Conservation (phyloP, 2,113 vertebrate species). For the Sander lucioperca region DNA sequence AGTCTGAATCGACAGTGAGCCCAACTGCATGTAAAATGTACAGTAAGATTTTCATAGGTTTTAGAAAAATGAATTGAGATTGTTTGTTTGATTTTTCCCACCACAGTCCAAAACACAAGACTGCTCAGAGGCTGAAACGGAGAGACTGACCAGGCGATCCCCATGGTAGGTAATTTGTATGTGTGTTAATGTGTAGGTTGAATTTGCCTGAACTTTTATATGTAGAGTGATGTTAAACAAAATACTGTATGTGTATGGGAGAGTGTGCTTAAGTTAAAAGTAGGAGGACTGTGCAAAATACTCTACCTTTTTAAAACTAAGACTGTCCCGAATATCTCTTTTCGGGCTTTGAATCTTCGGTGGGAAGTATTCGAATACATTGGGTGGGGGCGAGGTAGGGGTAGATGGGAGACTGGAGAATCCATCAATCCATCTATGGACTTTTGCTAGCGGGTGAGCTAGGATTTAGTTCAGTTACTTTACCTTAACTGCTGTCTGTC, state of each 20-base stretch:
- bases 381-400: too few relatives aligned
- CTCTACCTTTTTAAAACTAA: background rate
- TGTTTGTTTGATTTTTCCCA: background rate
- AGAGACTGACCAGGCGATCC: conserved; percentile 76
- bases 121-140: conserved; percentile 68
- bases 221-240: background rate
- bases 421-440: too few relatives aligned
- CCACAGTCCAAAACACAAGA: conserved; percentile 77
- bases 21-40: background rate
- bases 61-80: background rate
- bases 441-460: too few relatives aligned
- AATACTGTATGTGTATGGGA: background rate
- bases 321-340: too few relatives aligned
- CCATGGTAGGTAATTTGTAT: conserved; percentile 77
- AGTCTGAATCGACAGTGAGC: background rate
- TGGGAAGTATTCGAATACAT: too few relatives aligned
- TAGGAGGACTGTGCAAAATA: background rate
- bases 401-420: too few relatives aligned
- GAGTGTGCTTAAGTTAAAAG: background rate
- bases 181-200: background rate
- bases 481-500: too few relatives aligned
- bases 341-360: too few relatives aligned
- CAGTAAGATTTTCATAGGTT: background rate
- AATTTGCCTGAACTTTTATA: background rate
- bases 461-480: too few relatives aligned